Evolutionary conservation across 2,888 invertebrate species (phyloP).

Genomic region (Cremastobaeus sp.): DNA sequence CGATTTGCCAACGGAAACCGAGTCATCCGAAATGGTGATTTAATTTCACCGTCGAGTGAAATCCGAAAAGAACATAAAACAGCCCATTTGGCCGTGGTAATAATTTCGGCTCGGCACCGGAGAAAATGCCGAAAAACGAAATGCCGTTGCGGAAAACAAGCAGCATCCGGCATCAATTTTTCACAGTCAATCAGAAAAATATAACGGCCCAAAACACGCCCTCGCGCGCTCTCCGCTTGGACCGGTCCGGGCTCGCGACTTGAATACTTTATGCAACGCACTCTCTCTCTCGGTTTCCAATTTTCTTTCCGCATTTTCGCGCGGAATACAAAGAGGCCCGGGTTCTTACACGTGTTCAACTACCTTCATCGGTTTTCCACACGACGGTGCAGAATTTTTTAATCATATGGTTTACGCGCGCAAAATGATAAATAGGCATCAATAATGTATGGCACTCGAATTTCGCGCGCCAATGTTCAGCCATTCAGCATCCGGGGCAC

Average conservation of each 20-base stretch:
- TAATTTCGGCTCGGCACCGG: not conserved
- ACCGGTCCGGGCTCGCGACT: slow-evolving; percentile 5
- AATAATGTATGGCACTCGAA: slow-evolving; percentile 31
- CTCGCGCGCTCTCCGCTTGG: not conserved
- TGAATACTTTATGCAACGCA: slow-evolving; percentile 24
- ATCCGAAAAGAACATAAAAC: too few relatives aligned
- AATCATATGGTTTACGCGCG: slow-evolving; percentile 32
- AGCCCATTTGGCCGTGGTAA: slow-evolving; percentile 2
- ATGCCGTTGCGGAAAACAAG: slow-evolving; percentile 19
- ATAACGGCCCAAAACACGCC: slow-evolving; percentile 2
- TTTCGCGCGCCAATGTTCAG: slow-evolving; percentile 25
- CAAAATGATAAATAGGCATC: slow-evolving; percentile 33
- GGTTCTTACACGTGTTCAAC: slow-evolving; percentile 24
- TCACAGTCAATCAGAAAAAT: slow-evolving; percentile 36
- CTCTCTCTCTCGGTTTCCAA: slow-evolving; percentile 28
- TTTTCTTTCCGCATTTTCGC: slow-evolving; percentile 21
- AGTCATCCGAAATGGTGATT: too few relatives aligned
- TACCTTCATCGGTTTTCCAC: slow-evolving; percentile 21
- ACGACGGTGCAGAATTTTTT: slow-evolving; percentile 24
- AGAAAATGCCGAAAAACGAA: slow-evolving; percentile 12
- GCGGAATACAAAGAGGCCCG: slow-evolving; percentile 30
- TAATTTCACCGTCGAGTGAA: too few relatives aligned
- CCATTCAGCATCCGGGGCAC: slow-evolving; percentile 8
- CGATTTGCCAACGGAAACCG: too few relatives aligned
- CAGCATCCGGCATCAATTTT: slow-evolving; percentile 27